Evolutionary conservation across 2,888 invertebrate species (phyloP).

Genomic region (Deilephila elpenor): DNA sequence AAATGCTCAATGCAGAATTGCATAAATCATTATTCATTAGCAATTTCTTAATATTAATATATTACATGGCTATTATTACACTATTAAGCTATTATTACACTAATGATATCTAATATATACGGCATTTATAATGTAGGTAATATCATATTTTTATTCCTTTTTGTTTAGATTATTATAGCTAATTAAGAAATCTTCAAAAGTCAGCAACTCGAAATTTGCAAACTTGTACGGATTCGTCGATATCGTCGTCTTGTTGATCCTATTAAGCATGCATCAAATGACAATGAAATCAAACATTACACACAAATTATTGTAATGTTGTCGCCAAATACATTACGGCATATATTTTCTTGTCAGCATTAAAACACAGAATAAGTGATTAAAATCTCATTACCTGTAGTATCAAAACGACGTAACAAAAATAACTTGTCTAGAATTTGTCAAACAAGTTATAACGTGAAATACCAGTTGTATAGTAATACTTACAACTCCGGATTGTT

Average conservation of each 20-base stretch:
- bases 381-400: slow-evolving; percentile 11
- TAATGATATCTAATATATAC: neutral
- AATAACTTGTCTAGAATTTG: slow-evolving; percentile 22
- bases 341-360: slow-evolving; percentile 13
- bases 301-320: neutral
- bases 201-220: neutral
- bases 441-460: slow-evolving; percentile 5
- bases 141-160: neutral
- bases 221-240: neutral
- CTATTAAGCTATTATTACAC: no score
- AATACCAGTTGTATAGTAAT: slow-evolving; percentile 15
- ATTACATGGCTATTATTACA: no score
- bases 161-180: neutral
- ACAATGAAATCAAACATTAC: neutral
- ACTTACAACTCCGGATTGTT: slow-evolving; percentile 8
- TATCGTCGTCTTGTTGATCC: neutral
- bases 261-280: neutral
- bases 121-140: slow-evolving; percentile 12
- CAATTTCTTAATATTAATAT: no score
- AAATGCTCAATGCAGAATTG: no score
- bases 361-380: no score
- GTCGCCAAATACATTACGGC: neutral
- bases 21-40: no score
- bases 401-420: slow-evolving; percentile 18
- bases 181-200: neutral